Evolutionary conservation across 2,797 vertebrate species (phyloP), one percentile per base, ranked within the genome.

Genomic region (Toxotes lorentzi): DNA sequence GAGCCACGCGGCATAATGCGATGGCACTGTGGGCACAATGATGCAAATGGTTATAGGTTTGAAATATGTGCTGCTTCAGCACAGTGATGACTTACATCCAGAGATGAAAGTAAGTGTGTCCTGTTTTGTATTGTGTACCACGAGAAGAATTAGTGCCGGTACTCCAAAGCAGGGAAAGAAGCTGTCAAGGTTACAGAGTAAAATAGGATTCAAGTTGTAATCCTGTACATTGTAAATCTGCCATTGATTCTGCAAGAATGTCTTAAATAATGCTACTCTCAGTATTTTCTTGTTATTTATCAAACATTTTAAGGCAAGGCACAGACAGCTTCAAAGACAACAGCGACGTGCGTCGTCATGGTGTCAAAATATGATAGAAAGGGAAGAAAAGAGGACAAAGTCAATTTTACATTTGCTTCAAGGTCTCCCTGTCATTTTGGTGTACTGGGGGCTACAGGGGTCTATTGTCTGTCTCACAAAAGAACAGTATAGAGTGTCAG

Each of bases 171-270:
- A 72, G 84, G 71, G 54, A 85, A 83, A 80, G 84, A 88, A 85
- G 83, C 80, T 89, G 86, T 89, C 88, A 91, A 89, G 89, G 89
- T 91, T 88, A 89, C 64, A 75, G 79, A 90, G 74, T 76, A 78
- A 85, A 87, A 87, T 85, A 80, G 84, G 88, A 88, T 88, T 87
- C 74, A 78, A 78, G 80, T 78, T 86, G 76, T 86, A 87, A 89
- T 90, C 84, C 81, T 75, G 40, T 35, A 82, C 78, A 81, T 80
- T 88, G 79, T 89, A 90, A 86, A 91, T 88, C 86, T 86, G 86
- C 77, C 77, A 86, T 69, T 89, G 82, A 90, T 89, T 88, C 68
- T 67, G 51, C 40, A 80, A 78, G 61, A 89, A 84, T 70, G 70
- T 68, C 78, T 83, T 81, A 69, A 86, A 89, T 76, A 76, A 76